Evolutionary conservation across 2,113 vertebrate species (phyloP).

Genomic region (Macroglossus sobrinus): DNA sequence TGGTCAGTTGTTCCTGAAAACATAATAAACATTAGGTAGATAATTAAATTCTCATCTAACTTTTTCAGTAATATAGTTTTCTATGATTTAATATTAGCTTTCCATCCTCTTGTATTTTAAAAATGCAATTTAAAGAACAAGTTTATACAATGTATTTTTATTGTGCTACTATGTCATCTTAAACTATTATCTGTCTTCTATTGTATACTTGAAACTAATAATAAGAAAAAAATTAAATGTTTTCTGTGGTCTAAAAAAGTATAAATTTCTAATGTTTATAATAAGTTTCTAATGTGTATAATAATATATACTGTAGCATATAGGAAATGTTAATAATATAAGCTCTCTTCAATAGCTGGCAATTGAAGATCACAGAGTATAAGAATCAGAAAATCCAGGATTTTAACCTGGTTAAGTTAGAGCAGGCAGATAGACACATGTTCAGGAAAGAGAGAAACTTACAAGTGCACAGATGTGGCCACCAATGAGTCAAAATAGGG

Average conservation of each 20-base stretch:
- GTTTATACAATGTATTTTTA: not conserved
- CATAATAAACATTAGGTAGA: not conserved
- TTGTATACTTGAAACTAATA: too few species aligned
- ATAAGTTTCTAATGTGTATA: not conserved
- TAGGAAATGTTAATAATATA: not conserved
- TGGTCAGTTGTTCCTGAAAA: constrained; percentile 44
- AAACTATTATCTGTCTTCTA: not conserved
- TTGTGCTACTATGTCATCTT: not conserved
- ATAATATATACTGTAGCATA: not conserved
- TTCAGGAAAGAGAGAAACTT: too few species aligned
- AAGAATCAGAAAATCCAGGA: not conserved
- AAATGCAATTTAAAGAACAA: not conserved
- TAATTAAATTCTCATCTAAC: constrained; percentile 52
- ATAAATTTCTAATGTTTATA: not conserved
- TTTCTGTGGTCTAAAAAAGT: not conserved
- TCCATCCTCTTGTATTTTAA: not conserved
- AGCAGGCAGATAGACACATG: too few species aligned
- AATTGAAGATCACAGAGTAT: not conserved
- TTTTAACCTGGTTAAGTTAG: not conserved
- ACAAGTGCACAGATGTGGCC: too few species aligned
- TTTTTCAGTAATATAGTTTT: constrained; percentile 29
- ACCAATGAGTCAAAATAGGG: too few species aligned
- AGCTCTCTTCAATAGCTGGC: not conserved
- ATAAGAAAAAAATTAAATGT: not conserved
- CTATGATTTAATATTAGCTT: not conserved